These are phyloP conservation scores for Aurelia sp. DNA, from an alignment of 30 jellyfish, hydroid and myxozoan species.

Conservation along the genomic window DNA sequence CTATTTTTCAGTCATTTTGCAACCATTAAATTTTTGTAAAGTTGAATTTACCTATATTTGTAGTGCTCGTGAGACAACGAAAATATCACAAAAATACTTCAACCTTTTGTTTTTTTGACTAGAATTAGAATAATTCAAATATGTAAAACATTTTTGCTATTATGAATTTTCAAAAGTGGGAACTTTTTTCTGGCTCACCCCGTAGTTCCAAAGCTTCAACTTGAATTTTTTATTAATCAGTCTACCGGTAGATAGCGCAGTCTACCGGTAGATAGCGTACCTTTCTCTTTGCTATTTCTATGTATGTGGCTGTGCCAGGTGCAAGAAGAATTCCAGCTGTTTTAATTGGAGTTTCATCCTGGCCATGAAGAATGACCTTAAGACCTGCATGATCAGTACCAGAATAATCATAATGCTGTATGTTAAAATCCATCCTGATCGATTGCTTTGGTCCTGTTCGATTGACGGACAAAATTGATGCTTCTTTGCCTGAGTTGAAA, in stretches of 20 bases:
- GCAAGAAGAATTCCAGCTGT: conserved; percentile 78
- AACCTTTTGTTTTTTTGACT: too few species aligned
- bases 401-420: conserved; percentile 88
- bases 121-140: too few species aligned
- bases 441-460: conserved; percentile 70
- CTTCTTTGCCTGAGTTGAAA: conserved; percentile 82
- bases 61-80: too few species aligned
- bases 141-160: too few species aligned
- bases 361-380: conserved; percentile 87
- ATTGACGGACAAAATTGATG: conserved; percentile 35
- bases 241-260: not conserved
- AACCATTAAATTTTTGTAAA: too few species aligned
- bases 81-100: too few species aligned
- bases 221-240: too few species aligned
- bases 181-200: too few species aligned
- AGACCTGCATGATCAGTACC: conserved; percentile 75
- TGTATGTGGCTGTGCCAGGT: conserved; percentile 82
- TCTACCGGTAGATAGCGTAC: conserved; percentile 19
- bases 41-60: too few species aligned
- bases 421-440: conserved; percentile 50
- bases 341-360: conserved; percentile 90
- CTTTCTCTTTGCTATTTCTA: conserved; percentile 78
- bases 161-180: too few species aligned
- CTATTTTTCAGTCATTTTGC: too few species aligned
- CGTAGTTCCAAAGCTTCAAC: too few species aligned